phyloP scores from a whole-genome alignment of 2,113 vertebrate species.

The Greenwoodochromis staneri region DNA sequence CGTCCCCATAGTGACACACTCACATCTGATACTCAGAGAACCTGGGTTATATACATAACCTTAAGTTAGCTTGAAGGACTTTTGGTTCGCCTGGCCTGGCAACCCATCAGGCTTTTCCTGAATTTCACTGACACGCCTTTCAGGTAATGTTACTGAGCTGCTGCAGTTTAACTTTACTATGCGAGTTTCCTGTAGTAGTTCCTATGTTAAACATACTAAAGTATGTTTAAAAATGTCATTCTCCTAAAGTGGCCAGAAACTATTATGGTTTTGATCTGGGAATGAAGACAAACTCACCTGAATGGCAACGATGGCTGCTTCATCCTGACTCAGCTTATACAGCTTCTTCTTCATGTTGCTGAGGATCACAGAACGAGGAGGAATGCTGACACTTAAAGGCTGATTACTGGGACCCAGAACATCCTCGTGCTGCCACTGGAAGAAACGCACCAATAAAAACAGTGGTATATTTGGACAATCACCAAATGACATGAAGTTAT shows the following conservation, averaged over 20 bases:
- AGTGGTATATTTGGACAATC: not conserved
- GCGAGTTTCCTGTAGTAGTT: not conserved
- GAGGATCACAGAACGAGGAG: conserved; percentile 88
- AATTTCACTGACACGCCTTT: fast-evolving
- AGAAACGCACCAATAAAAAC: not conserved
- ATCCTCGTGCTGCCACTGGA: conserved; percentile 96
- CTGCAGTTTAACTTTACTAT: not conserved
- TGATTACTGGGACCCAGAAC: conserved; percentile 85
- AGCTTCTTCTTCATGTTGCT: conserved; percentile 98
- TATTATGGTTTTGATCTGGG: fast-evolving
- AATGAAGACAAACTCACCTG: conserved; percentile 69
- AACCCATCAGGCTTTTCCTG: not conserved
- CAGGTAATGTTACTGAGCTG: not conserved
- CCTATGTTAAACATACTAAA: fast-evolving
- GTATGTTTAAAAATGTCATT: not conserved
- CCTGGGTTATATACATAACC: not conserved
- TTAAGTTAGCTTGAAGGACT: not conserved
- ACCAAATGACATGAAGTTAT: not conserved
- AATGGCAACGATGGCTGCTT: conserved; percentile 83
- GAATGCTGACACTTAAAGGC: conserved; percentile 85
- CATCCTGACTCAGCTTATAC: conserved; percentile 92
- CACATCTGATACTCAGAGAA: not conserved
- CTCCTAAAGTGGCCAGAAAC: not conserved
- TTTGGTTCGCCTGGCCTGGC: fast-evolving
- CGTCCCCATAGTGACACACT: not conserved